Evolutionary conservation across 2,113 vertebrate species (phyloP), one percentile per base, ranked within the genome.

Genomic region (Girardinichthys multiradiatus): DNA sequence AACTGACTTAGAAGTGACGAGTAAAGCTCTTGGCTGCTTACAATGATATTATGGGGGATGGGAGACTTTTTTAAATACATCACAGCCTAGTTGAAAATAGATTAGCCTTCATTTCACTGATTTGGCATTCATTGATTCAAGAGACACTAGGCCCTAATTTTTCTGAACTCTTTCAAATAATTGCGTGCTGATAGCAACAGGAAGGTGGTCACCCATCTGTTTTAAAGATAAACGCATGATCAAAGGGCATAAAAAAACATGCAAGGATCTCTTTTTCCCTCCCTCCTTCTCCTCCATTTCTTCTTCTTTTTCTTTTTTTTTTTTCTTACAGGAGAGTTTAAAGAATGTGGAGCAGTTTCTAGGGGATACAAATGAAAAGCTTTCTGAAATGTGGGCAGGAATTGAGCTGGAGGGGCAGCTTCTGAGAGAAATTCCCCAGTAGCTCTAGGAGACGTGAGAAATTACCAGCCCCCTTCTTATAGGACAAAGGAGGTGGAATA

Each of bases 301-400:
- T 17, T 45, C 17, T 45, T 45, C 42, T 45, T 45, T 15, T 42
- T 42, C 39, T 42, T 51, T 28, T 72, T 57, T 80, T 57, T 76
- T 39, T 73, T 80, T 85, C 83, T 92, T 91, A 86, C 86, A 90
- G 89, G 88, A 89, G 90, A 92, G 92, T 93, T 93, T 92, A 95
- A 94, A 89, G 88, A 93, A 94, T 85, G 86, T 89, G 93, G 92
- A 90, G 86, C 93, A 86, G 95, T 96, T 96, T 95, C 95, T 93
- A 95, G 92, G 90, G 95, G 91, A 94, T 94, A 94, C 93, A 87
- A 92, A 94, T 94, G 90, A 95, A 96, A 96, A 95, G 91, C 93
- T 92, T 91, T 93, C 73, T 90, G 88, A 95, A 94, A 95, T 95
- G 89, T 91, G 84, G 87, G 86, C 87, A 94, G 91, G 93, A 95